These are phyloP conservation scores for Cariama cristata DNA, from an alignment of 2,113 vertebrate genomes.

Conservation along the genomic window DNA sequence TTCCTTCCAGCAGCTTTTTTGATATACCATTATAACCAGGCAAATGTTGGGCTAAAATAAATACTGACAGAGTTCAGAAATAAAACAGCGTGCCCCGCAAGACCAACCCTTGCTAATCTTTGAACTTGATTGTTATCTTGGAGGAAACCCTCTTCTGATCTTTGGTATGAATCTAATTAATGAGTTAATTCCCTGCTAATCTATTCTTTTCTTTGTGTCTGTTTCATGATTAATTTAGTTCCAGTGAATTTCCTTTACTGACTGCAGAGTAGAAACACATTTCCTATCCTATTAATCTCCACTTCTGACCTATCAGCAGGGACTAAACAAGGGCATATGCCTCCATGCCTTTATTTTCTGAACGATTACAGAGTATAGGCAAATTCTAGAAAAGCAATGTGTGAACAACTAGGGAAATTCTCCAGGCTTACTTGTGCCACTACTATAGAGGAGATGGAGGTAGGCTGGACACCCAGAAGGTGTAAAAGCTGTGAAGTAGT, in stretches of 20 bases:
- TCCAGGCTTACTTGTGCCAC: neutral
- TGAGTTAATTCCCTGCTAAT: constrained; percentile 37
- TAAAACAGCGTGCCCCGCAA: neutral
- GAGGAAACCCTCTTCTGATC: constrained; percentile 7
- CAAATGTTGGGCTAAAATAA: neutral
- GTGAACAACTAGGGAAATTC: neutral
- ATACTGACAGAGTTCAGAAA: neutral
- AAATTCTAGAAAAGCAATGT: neutral
- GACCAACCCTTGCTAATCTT: neutral
- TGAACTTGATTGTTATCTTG: neutral
- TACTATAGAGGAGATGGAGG: neutral
- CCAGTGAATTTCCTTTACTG: constrained; percentile 49
- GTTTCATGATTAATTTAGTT: constrained; percentile 64
- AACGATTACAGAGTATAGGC: neutral
- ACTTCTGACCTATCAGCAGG: neutral
- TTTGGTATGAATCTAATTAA: constrained; percentile 29
- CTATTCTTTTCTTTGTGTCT: constrained; percentile 13
- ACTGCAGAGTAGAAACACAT: constrained; percentile 3
- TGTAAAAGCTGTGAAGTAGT: neutral
- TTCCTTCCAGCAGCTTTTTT: constrained; percentile 12
- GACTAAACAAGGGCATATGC: neutral
- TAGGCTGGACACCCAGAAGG: neutral
- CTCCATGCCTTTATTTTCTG: neutral
- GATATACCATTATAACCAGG: neutral
- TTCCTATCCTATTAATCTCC: constrained; percentile 30